Evolutionary conservation across 2,113 vertebrate genomes (phyloP), one percentile per base, ranked within the genome.

Genomic region (Oreochromis spilurus): DNA sequence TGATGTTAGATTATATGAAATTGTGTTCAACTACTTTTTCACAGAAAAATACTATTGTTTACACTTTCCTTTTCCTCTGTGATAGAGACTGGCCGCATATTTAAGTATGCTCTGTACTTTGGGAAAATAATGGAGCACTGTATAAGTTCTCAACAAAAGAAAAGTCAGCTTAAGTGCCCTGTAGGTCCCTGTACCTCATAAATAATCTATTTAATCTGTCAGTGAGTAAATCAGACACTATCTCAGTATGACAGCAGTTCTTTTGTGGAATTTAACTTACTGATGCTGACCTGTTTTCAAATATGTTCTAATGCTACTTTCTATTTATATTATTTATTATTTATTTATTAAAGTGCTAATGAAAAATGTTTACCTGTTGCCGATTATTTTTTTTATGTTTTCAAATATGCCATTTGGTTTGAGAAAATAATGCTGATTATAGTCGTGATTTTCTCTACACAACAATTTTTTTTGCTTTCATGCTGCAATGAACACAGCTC

Each of bases 311-410:
- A 65, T 79, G 45, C 52, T 52, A 26, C 10, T 77, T 52, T 31
- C 17, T 91, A 91, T 91, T 91, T 91, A 87, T 88, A 62, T 50
- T 83, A 93, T 90, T 93, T 88, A 91, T 92, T 75, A 34, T 48
- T 91, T 58, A 88, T 70, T 89, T 89, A 91, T 92, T 50, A 82
- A 26, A 65, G 36, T 82, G 19, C 60, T 21, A 10, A 52, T n/a
- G 31, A 57, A 53, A 55, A 21, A 54, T 70, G 34, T 57, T 67
- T 45, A 83, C 3, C 13, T 79, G 8, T 53, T 82, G 38, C 19
- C 4, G 4, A 38, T 21, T 67, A 6, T 13, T 3, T 79, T 57
- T 26, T 84, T 50, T 29, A 54, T 21, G 67, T 75, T 29, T 75
- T 12, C 24, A 77, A 50, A 31, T 77, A 50, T n/a, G 24, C 24